Percentiles rank a stretch among this genome's conserved stretches.
These are phyloP conservation scores for Zaprionus africanus DNA, from an alignment of 1,140 invertebrate genomes.

Conservation along the genomic window DNA sequence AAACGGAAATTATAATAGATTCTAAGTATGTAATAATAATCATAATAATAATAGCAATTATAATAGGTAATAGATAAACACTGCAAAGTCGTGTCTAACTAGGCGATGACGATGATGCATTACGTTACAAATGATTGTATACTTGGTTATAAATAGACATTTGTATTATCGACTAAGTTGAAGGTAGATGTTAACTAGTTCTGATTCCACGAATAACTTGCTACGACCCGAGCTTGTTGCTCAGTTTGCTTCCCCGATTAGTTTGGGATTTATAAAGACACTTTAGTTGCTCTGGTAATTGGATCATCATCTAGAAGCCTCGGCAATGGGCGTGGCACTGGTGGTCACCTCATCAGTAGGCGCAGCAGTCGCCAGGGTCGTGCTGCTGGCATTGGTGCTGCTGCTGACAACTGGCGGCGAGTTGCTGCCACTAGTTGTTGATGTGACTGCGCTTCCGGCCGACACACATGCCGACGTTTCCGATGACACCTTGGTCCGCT, in stretches of 20 bases:
- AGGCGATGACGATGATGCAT: slow-evolving; percentile 55
- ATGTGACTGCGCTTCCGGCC: slow-evolving; percentile 67
- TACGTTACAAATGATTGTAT: slow-evolving; percentile 64
- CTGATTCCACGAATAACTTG: slow-evolving; percentile 47
- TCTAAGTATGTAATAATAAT: slow-evolving; percentile 38
- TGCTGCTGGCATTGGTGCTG: slow-evolving; percentile 75
- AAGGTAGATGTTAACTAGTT: slow-evolving; percentile 83
- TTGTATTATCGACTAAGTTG: slow-evolving; percentile 73
- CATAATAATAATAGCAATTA: slow-evolving; percentile 33
- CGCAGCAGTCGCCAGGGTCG: slow-evolving; percentile 35
- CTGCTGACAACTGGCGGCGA: slow-evolving; percentile 80
- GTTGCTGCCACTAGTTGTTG: slow-evolving; percentile 76
- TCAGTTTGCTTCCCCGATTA: background rate
- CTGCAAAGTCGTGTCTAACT: slow-evolving; percentile 57
- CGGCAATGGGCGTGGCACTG: slow-evolving; percentile 64
- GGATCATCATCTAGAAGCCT: slow-evolving; percentile 58
- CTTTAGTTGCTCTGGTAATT: slow-evolving; percentile 1
- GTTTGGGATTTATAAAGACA: background rate
- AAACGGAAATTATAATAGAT: slow-evolving; percentile 56
- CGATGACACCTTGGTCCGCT: slow-evolving; percentile 43
- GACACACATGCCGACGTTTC: slow-evolving; percentile 53
- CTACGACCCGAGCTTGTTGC: slow-evolving; percentile 13
- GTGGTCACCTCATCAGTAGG: slow-evolving; percentile 67
- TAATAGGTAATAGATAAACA: slow-evolving; percentile 48
- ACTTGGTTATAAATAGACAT: slow-evolving; percentile 47